A percentile compares a stretch with the other conserved stretches of the same genome.
Evolutionary conservation across 2,797 vertebrate genomes (phyloP).

Genomic region (Serranus cabrilla): DNA sequence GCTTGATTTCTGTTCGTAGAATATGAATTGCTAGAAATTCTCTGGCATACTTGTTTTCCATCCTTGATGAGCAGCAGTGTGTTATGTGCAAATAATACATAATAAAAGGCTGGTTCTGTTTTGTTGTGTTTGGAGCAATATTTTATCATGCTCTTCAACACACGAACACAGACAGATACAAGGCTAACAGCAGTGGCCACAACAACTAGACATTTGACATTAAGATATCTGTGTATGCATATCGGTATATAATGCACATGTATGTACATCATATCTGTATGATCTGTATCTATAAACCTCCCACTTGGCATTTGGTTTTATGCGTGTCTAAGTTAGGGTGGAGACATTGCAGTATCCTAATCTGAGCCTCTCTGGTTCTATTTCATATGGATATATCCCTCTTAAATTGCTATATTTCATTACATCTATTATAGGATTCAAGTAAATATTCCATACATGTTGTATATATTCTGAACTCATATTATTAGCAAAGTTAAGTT

Average conservation of each 20-base stretch:
- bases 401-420: too few species aligned
- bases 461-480: too few species aligned
- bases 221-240: too few species aligned
- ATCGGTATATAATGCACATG: too few species aligned
- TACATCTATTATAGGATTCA: too few species aligned
- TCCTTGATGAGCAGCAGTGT: constrained; percentile 16
- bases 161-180: background rate
- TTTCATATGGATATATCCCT: too few species aligned
- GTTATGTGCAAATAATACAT: background rate
- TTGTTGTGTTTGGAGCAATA: background rate
- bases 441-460: too few species aligned
- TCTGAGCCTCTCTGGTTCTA: too few species aligned
- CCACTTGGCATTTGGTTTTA: background rate
- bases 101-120: background rate
- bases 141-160: background rate
- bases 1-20: constrained; percentile 23
- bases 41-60: constrained; percentile 10
- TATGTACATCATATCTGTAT: too few species aligned
- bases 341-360: background rate
- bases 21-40: constrained; percentile 11
- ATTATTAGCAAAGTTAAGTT: too few species aligned
- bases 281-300: too few species aligned
- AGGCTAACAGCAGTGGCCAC: background rate
- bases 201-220: background rate
- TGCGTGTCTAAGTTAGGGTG: background rate